These are phyloP conservation scores for Neogale vison DNA, from an alignment of 2,113 vertebrate species.

Conservation along the genomic window DNA sequence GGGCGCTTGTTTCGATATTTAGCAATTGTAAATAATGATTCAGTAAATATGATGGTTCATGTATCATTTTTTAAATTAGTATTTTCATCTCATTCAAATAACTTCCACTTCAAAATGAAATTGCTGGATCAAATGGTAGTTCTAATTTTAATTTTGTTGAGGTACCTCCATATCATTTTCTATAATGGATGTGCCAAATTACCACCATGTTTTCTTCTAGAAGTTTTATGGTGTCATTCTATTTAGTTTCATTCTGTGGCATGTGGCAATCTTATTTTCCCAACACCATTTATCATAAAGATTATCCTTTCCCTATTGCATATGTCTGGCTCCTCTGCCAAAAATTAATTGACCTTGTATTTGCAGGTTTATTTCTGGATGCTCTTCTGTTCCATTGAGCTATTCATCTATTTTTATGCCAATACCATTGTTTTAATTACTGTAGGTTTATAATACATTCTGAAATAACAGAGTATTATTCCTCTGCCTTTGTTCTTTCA, in stretches of 20 bases:
- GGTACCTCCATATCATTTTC: background rate
- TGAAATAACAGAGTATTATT: background rate
- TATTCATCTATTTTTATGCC: background rate
- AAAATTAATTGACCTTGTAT: background rate
- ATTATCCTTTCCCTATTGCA: background rate
- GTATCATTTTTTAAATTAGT: background rate
- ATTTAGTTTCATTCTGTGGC: background rate
- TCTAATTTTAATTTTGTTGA: background rate
- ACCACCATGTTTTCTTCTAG: background rate
- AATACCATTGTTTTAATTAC: background rate
- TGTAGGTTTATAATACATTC: background rate
- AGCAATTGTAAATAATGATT: background rate
- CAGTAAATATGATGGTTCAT: background rate
- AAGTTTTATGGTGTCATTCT: background rate
- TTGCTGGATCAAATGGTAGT: background rate
- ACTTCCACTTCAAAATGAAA: background rate
- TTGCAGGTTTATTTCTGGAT: background rate
- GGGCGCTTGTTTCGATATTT: background rate
- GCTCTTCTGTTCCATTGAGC: background rate
- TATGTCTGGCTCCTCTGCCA: background rate
- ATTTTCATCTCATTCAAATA: background rate
- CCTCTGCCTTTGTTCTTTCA: background rate
- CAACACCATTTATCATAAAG: background rate
- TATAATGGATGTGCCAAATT: background rate
- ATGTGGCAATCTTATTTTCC: background rate